phyloP scores from a whole-genome alignment of 2,888 invertebrate genomes.

The Drosophila paramelanica region DNA sequence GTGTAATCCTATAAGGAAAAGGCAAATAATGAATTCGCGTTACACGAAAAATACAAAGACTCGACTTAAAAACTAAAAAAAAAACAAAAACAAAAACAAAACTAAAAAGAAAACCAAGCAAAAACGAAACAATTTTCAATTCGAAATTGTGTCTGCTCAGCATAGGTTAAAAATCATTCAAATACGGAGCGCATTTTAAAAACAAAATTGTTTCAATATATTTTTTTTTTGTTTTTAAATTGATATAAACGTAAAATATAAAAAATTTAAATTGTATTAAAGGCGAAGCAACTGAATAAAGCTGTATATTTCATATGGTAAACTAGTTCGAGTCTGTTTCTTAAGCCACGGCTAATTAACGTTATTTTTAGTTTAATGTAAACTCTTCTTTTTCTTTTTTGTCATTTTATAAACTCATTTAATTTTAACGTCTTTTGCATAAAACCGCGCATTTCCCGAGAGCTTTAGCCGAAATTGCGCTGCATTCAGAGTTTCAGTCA shows the following conservation, averaged over 20 bases:
- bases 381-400: not conserved
- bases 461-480: slow-evolving; percentile 48
- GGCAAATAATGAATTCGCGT: slow-evolving; percentile 70
- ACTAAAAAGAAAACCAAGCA: slow-evolving; percentile 10
- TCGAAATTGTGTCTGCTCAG: slow-evolving; percentile 63
- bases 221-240: slow-evolving; percentile 39
- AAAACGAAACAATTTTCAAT: slow-evolving; percentile 37
- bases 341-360: slow-evolving; percentile 12
- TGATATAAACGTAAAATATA: slow-evolving; percentile 54
- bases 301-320: slow-evolving; percentile 80
- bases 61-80: slow-evolving; percentile 62
- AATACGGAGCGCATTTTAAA: slow-evolving; percentile 40
- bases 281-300: slow-evolving; percentile 69
- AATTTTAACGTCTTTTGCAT: slow-evolving; percentile 52
- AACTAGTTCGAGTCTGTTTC: slow-evolving; percentile 10
- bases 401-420: slow-evolving; percentile 36
- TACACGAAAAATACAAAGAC: slow-evolving; percentile 72
- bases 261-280: slow-evolving; percentile 64
- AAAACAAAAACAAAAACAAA: slow-evolving; percentile 32
- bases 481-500: not conserved
- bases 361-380: not conserved
- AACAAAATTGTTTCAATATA: slow-evolving; percentile 21
- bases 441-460: slow-evolving; percentile 47
- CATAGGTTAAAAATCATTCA: slow-evolving; percentile 64
- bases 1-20: slow-evolving; percentile 73